Evolutionary conservation across 2,797 vertebrate genomes (phyloP).

Genomic region (Eospalax fontanierii): DNA sequence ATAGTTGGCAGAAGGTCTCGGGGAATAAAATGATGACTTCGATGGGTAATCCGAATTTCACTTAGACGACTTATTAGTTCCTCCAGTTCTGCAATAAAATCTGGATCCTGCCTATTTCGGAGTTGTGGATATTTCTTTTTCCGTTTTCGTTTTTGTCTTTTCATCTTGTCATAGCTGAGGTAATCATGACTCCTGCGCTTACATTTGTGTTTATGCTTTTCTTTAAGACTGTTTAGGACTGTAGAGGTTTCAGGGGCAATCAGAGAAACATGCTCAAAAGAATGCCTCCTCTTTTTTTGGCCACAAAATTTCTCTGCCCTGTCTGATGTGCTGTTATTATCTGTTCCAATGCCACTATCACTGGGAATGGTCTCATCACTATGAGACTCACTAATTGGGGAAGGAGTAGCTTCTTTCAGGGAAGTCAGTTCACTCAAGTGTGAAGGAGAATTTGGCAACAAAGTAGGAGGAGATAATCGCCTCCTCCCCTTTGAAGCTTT

Average conservation of each 20-base stretch:
- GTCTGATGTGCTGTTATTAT: slow-evolving; percentile 96
- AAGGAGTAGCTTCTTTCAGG: slow-evolving; percentile 95
- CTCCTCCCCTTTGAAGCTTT: slow-evolving; percentile 94
- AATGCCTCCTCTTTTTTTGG: slow-evolving; percentile 94
- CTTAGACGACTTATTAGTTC: slow-evolving; percentile 94
- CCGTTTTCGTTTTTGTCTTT: slow-evolving; percentile 97
- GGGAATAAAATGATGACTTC: slow-evolving; percentile 96
- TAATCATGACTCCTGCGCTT: slow-evolving; percentile 95
- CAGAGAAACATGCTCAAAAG: slow-evolving; percentile 93
- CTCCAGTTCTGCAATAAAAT: slow-evolving; percentile 96
- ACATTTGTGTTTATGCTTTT: slow-evolving; percentile 97
- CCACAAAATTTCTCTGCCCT: slow-evolving; percentile 94
- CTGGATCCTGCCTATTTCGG: slow-evolving; percentile 95
- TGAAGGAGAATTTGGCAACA: slow-evolving; percentile 94
- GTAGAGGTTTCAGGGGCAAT: slow-evolving; percentile 89
- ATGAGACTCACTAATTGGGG: slow-evolving; percentile 96
- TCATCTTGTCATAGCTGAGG: slow-evolving; percentile 94
- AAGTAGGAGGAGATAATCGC: slow-evolving; percentile 91
- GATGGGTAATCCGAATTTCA: slow-evolving; percentile 95
- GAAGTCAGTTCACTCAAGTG: slow-evolving; percentile 94
- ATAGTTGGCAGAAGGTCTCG: slow-evolving; percentile 96
- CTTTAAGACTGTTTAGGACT: slow-evolving; percentile 93
- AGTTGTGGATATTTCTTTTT: slow-evolving; percentile 98
- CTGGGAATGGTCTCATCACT: slow-evolving; percentile 96
- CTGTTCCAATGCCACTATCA: slow-evolving; percentile 96